Conservation (phyloP, 2,797 vertebrate genomes). For the Numenius phaeopus region DNA sequence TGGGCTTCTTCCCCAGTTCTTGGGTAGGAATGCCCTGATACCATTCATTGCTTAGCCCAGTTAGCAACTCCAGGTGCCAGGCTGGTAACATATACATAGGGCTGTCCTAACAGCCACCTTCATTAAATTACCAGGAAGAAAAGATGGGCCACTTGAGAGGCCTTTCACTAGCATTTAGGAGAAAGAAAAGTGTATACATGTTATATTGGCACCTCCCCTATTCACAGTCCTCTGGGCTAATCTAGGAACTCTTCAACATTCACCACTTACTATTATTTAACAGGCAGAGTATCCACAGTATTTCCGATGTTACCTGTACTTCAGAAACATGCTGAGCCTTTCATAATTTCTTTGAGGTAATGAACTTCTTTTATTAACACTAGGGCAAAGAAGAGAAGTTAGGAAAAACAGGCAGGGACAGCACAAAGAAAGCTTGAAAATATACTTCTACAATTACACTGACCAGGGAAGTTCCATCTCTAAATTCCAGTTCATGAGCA, state of each 20-base stretch:
- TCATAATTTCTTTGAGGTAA: not conserved
- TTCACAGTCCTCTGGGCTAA: not conserved
- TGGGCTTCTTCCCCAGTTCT: not conserved
- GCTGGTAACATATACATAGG: not conserved
- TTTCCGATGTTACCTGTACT: not conserved
- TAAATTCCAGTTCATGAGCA: not conserved
- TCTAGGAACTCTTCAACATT: not conserved
- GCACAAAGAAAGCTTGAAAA: constrained; percentile 11
- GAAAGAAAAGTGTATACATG: not conserved
- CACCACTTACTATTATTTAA: not conserved
- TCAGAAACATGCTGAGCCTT: not conserved
- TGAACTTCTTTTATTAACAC: not conserved
- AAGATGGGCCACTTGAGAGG: not conserved
- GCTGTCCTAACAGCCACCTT: not conserved
- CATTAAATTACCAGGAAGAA: not conserved
- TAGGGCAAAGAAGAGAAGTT: not conserved
- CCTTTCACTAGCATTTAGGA: not conserved
- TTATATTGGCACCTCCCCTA: not conserved
- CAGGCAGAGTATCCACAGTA: not conserved
- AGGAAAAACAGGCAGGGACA: not conserved
- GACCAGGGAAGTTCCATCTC: not conserved
- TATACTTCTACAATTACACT: not conserved
- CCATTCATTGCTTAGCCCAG: not conserved
- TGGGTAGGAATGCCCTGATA: not conserved
- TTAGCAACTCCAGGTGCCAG: not conserved